These are phyloP conservation scores for Sebastes paucispinis DNA, from an alignment of 2,797 vertebrate species.

Conservation along the genomic window DNA sequence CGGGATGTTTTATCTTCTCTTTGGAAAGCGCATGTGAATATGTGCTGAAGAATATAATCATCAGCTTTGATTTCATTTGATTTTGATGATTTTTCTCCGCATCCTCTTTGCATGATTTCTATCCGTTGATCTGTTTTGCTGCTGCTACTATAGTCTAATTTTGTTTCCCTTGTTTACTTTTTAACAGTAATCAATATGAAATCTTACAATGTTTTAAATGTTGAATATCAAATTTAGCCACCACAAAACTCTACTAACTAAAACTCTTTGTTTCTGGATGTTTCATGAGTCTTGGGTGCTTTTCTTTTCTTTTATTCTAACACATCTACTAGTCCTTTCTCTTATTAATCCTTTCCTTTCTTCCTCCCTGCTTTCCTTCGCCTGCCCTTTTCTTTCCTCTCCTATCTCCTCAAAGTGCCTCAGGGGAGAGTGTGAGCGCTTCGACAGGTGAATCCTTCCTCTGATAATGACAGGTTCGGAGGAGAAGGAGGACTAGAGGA, in stretches of 20 bases:
- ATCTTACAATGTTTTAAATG: not conserved
- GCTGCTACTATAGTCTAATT: not conserved
- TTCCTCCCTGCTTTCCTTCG: conserved; percentile 20
- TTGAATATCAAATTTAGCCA: not conserved
- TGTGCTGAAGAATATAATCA: not conserved
- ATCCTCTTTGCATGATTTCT: conserved; percentile 16
- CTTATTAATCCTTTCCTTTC: conserved; percentile 10
- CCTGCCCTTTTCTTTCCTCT: not conserved
- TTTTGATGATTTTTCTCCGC: not conserved
- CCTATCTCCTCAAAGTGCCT: conserved; percentile 68
- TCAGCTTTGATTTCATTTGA: too few species aligned
- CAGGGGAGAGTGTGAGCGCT: conserved; percentile 83
- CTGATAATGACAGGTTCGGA: conserved; percentile 90
- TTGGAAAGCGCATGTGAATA: not conserved
- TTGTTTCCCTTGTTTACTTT: not conserved
- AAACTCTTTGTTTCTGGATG: not conserved
- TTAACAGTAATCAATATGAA: not conserved
- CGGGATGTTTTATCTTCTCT: not conserved
- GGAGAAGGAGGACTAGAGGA: conserved; percentile 55
- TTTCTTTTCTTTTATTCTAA: conserved; percentile 32
- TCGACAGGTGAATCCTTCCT: conserved; percentile 97
- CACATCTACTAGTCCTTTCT: not conserved
- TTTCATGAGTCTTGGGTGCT: not conserved
- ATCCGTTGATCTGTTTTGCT: not conserved
- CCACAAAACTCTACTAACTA: not conserved